phyloP scores from a whole-genome alignment of 2,113 vertebrate genomes.

The Heterotilapia buettikoferi region DNA sequence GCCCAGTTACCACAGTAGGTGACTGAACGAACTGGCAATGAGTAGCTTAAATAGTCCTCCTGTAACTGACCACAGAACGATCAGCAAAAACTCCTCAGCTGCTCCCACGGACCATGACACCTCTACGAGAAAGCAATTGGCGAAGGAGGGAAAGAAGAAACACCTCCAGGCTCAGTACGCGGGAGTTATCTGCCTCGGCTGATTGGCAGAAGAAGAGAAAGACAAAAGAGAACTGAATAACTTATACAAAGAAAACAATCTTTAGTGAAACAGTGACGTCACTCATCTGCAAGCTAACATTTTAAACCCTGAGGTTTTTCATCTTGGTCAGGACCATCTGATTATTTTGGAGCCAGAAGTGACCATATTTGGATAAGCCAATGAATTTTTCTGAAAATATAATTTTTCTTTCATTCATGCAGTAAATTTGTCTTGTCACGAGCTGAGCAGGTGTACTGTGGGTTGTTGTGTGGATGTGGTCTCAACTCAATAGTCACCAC shows the following conservation, averaged over 20 bases:
- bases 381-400: neutral
- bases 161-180: neutral
- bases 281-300: neutral
- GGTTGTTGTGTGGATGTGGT: neutral
- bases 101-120: neutral
- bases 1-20: neutral
- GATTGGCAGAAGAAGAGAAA: neutral
- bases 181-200: neutral
- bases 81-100: neutral
- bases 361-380: neutral
- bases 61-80: neutral
- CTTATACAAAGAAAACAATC: accelerated
- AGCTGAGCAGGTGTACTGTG: neutral
- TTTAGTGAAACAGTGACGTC: neutral
- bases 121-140: neutral
- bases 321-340: neutral
- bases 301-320: neutral
- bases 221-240: neutral
- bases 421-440: neutral
- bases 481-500: neutral
- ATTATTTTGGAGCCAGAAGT: neutral
- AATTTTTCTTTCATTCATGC: neutral
- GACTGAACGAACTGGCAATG: neutral
- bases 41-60: neutral
- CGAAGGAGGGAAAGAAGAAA: neutral